Evolutionary conservation across 2,888 invertebrate species (phyloP).

Genomic region (Gymnoscelis rufifasciata): DNA sequence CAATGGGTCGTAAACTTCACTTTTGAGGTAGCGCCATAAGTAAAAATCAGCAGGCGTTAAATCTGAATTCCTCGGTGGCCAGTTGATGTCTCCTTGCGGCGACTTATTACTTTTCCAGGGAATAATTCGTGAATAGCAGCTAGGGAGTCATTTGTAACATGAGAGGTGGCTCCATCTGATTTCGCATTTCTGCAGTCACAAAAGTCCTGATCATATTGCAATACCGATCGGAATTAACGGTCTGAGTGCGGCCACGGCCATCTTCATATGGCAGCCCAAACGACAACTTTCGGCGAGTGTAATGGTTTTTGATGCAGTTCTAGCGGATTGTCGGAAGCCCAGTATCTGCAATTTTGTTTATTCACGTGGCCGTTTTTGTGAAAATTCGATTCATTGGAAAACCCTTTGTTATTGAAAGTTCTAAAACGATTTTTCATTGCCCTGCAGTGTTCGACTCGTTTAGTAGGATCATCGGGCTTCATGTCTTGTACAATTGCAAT

Average conservation of each 20-base stretch:
- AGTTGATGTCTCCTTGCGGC: conserved; percentile 24
- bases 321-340: conserved; percentile 20
- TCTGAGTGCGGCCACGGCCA: conserved; percentile 23
- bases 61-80: conserved; percentile 25
- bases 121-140: conserved; percentile 31
- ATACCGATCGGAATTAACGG: conserved; percentile 28
- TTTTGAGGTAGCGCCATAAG: conserved; percentile 29
- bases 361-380: conserved; percentile 20
- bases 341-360: conserved; percentile 15
- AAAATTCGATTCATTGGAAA: conserved; percentile 27
- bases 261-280: conserved; percentile 22
- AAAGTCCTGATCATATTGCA: conserved; percentile 28
- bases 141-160: conserved; percentile 31
- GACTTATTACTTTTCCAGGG: conserved; percentile 26
- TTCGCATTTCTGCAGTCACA: conserved; percentile 29
- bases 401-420: conserved; percentile 26
- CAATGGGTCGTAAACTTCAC: conserved; percentile 23
- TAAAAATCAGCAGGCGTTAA: conserved; percentile 30
- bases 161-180: conserved; percentile 30
- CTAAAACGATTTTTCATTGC: conserved; percentile 18
- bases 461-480: conserved; percentile 31
- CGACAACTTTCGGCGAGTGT: conserved; percentile 15
- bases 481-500: conserved; percentile 28
- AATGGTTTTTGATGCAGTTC: conserved; percentile 28
- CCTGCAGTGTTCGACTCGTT: conserved; percentile 31